Evolutionary conservation across 2,797 vertebrate genomes (phyloP).

Genomic region (Sebastes aleutianus): DNA sequence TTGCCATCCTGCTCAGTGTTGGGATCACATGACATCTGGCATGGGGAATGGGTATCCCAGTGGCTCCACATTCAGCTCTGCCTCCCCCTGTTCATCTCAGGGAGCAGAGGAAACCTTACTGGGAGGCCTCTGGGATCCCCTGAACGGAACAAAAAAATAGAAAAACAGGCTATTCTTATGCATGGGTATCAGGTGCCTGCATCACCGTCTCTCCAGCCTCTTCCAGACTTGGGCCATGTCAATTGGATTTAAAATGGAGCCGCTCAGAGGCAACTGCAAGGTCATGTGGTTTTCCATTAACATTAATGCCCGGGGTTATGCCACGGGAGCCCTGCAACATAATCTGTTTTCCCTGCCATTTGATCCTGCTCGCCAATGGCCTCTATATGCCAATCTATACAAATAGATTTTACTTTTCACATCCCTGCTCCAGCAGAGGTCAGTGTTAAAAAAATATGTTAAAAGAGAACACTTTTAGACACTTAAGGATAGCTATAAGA

Average conservation of each 20-base stretch:
- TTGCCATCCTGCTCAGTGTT: constrained; percentile 76
- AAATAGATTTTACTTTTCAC: constrained; percentile 55
- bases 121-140: constrained; percentile 32
- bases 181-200: constrained; percentile 58
- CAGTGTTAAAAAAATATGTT: neutral
- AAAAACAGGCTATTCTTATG: constrained; percentile 38
- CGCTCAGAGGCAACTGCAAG: constrained; percentile 63
- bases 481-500: neutral
- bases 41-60: constrained; percentile 10
- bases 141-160: neutral
- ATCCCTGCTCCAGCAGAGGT: constrained; percentile 19
- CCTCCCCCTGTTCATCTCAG: constrained; percentile 18
- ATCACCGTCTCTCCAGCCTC: constrained; percentile 42
- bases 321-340: constrained; percentile 61
- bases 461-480: neutral
- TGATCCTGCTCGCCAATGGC: constrained; percentile 59
- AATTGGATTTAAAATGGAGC: constrained; percentile 71
- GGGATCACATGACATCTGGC: constrained; percentile 58
- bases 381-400: constrained; percentile 56
- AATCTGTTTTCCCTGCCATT: constrained; percentile 72
- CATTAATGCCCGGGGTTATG: constrained; percentile 70
- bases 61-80: constrained; percentile 14
- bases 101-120: constrained; percentile 37
- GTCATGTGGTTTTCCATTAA: constrained; percentile 76
- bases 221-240: constrained; percentile 52